Evolutionary conservation across 2,113 vertebrate genomes (phyloP).

Genomic region (Chrysemys picta): DNA sequence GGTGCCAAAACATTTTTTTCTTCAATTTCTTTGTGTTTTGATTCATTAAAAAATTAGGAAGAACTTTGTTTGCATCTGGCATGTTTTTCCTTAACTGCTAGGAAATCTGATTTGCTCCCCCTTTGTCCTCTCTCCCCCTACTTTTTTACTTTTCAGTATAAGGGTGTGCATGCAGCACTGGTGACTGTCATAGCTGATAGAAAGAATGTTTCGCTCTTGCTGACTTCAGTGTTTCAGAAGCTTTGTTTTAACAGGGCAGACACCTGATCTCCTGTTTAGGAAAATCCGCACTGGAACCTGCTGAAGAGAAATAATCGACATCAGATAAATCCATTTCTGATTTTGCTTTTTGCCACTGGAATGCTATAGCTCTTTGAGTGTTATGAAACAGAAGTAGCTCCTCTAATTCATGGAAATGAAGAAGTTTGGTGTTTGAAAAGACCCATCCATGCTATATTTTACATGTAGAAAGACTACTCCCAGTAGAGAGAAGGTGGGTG

Average conservation of each 20-base stretch:
- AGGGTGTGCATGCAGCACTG: background rate
- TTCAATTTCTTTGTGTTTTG: background rate
- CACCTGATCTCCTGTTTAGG: slow-evolving; percentile 19
- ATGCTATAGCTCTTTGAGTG: background rate
- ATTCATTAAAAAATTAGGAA: background rate
- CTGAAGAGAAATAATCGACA: slow-evolving; percentile 37
- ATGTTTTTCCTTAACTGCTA: background rate
- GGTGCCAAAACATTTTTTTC: rapidly evolving
- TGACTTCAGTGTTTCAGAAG: slow-evolving; percentile 5
- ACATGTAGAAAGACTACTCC: background rate
- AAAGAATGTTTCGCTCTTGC: background rate
- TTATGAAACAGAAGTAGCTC: background rate
- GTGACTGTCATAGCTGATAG: background rate
- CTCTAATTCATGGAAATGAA: background rate
- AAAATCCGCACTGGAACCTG: slow-evolving; percentile 17
- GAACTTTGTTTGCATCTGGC: background rate
- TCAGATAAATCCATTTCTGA: background rate
- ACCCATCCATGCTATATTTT: background rate
- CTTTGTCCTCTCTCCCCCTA: background rate
- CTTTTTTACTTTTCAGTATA: background rate
- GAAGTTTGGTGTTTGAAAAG: background rate
- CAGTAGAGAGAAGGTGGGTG: no score
- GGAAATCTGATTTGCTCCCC: background rate
- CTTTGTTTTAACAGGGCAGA: slow-evolving; percentile 24
- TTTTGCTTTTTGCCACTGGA: background rate